phyloP scores from a whole-genome alignment of 2,888 invertebrate genomes.

The Lasioglossum figueresi region DNA sequence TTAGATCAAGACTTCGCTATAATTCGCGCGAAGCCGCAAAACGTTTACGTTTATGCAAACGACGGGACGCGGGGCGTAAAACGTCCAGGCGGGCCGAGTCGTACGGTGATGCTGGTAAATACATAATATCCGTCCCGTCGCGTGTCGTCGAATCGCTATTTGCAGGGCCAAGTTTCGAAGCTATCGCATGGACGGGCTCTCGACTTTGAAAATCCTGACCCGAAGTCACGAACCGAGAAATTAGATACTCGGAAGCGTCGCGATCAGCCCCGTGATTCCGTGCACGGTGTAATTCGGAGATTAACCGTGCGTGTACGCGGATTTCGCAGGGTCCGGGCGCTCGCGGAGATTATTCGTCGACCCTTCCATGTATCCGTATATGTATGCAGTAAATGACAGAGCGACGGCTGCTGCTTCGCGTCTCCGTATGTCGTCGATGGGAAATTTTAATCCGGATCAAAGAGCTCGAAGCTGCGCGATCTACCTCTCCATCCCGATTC shows the following conservation, averaged over 20 bases:
- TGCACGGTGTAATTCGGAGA: conserved; percentile 61
- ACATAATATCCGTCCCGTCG: background rate
- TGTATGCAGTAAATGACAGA: conserved; percentile 46
- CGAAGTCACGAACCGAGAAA: conserved; percentile 34
- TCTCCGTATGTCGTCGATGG: conserved; percentile 20
- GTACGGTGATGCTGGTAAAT: background rate
- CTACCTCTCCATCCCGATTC: background rate
- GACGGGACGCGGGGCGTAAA: background rate
- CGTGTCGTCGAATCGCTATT: conserved; percentile 41
- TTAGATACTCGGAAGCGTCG: conserved; percentile 52
- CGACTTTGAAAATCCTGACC: conserved; percentile 55
- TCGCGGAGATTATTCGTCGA: conserved; percentile 55
- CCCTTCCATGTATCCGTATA: conserved; percentile 35
- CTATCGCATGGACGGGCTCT: background rate
- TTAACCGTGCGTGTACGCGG: conserved; percentile 59
- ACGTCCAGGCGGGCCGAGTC: background rate
- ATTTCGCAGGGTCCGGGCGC: conserved; percentile 44
- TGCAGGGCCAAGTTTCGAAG: conserved; percentile 26
- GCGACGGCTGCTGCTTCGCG: background rate
- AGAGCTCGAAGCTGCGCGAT: conserved; percentile 9
- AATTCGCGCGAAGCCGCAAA: background rate
- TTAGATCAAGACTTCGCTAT: too few relatives aligned
- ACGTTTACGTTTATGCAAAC: background rate
- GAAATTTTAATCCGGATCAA: conserved; percentile 54
- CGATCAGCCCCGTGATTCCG: conserved; percentile 41